These are phyloP conservation scores for Eutolmus rufibarbis DNA, from an alignment of 2,888 invertebrate species.

Conservation along the genomic window DNA sequence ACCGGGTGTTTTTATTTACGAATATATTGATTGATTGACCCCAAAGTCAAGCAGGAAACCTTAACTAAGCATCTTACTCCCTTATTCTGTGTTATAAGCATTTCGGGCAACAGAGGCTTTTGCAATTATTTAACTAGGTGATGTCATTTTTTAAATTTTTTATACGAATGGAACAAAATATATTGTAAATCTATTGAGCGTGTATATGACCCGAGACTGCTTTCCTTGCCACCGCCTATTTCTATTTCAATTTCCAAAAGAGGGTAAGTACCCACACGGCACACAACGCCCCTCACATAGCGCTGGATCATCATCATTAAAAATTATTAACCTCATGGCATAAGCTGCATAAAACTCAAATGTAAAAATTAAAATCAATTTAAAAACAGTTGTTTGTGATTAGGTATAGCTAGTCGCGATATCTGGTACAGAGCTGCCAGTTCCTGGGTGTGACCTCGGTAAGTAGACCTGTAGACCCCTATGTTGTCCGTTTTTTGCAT, in stretches of 20 bases:
- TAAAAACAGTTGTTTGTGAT: slow-evolving; percentile 10
- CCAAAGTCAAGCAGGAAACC: not conserved
- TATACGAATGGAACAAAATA: not conserved
- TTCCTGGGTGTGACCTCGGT: not conserved
- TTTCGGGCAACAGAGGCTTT: not conserved
- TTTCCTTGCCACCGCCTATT: not conserved
- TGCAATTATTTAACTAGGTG: not conserved
- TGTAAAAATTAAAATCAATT: not conserved
- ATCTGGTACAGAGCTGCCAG: not conserved
- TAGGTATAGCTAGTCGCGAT: slow-evolving; percentile 31
- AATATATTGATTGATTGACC: slow-evolving; percentile 13
- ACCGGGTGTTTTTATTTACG: slow-evolving; percentile 23
- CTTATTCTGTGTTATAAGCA: not conserved
- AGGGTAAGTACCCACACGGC: not conserved
- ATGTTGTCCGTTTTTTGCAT: not conserved
- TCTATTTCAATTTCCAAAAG: not conserved
- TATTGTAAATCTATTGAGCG: not conserved
- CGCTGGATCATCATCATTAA: not conserved
- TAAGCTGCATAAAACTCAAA: not conserved
- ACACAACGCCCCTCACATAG: not conserved
- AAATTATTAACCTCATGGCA: not conserved
- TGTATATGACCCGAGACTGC: not conserved
- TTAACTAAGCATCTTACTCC: not conserved
- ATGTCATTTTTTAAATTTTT: not conserved
- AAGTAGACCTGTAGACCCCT: not conserved